phyloP scores from a whole-genome alignment of 2,888 invertebrate species.

The Bimastos eiseni region DNA sequence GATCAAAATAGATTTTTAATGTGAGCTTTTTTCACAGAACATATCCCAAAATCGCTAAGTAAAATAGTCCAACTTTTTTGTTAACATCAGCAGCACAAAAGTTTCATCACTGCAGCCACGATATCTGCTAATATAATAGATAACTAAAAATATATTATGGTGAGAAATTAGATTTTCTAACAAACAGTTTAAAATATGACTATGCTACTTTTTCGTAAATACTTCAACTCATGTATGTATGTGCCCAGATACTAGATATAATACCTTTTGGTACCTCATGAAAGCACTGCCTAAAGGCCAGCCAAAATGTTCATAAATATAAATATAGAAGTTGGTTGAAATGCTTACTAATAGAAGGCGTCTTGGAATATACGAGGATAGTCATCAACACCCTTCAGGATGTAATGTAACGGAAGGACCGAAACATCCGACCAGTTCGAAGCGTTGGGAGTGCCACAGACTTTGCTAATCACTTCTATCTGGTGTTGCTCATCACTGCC shows the following conservation, averaged over 20 bases:
- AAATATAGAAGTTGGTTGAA: background rate
- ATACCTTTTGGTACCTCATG: too few species aligned
- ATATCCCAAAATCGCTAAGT: background rate
- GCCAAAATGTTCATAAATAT: too few species aligned
- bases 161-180: too few species aligned
- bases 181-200: too few species aligned
- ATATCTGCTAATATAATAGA: too few species aligned
- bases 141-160: too few species aligned
- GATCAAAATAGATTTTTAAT: background rate
- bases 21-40: background rate
- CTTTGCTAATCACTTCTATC: conserved; percentile 23
- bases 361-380: conserved; percentile 18
- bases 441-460: conserved; percentile 2
- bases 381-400: background rate
- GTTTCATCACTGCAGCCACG: too few species aligned
- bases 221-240: too few species aligned
- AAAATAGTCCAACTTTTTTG: background rate
- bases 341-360: conserved; percentile 22
- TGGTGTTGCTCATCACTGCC: conserved; percentile 20
- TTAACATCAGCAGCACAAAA: too few species aligned
- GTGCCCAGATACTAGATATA: too few species aligned
- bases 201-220: too few species aligned
- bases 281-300: too few species aligned
- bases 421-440: conserved; percentile 14
- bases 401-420: background rate